Percentiles rank a stretch among this genome's conserved stretches.
phyloP scores from a whole-genome alignment of 92 coral and sea anemone species.

The Meandrina meandrites region DNA sequence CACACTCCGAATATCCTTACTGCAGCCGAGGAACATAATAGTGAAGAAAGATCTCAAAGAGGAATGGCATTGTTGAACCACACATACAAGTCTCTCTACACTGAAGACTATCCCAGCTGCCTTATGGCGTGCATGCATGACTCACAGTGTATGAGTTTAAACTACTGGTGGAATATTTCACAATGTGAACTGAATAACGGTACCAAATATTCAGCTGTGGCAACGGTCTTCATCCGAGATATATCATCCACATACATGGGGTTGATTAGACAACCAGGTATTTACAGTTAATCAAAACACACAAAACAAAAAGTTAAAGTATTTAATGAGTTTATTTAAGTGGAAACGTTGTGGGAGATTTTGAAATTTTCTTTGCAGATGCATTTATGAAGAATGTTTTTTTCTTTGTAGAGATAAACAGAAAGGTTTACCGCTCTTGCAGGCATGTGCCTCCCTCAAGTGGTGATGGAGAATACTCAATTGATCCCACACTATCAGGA shows the following conservation, averaged over 20 bases:
- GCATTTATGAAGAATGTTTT: too few relatives aligned
- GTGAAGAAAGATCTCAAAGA: constrained; percentile 25
- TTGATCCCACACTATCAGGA: constrained; percentile 42
- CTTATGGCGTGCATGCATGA: too few relatives aligned
- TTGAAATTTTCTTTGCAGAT: background rate
- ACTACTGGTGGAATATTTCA: background rate
- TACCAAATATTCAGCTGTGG: constrained; percentile 18
- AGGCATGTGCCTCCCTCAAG: background rate
- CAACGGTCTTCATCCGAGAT: background rate
- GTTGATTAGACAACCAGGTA: constrained; percentile 18
- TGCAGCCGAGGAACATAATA: background rate
- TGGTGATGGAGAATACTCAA: constrained; percentile 50
- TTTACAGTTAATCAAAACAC: background rate
- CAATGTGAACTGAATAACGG: constrained; percentile 16
- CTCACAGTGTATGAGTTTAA: too few relatives aligned
- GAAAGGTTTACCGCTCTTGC: constrained; percentile 8
- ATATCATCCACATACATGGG: constrained; percentile 25
- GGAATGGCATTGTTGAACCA: constrained; percentile 8
- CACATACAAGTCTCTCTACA: constrained; percentile 1
- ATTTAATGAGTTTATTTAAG: too few relatives aligned
- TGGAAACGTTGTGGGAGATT: too few relatives aligned
- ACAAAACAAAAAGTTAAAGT: background rate
- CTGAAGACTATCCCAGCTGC: too few relatives aligned
- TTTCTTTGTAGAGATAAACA: too few relatives aligned
- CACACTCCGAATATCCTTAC: background rate